Percentiles rank a stretch among this genome's conserved stretches.
Evolutionary conservation across 2,888 invertebrate genomes (phyloP).

Genomic region (Ellobium chinense): DNA sequence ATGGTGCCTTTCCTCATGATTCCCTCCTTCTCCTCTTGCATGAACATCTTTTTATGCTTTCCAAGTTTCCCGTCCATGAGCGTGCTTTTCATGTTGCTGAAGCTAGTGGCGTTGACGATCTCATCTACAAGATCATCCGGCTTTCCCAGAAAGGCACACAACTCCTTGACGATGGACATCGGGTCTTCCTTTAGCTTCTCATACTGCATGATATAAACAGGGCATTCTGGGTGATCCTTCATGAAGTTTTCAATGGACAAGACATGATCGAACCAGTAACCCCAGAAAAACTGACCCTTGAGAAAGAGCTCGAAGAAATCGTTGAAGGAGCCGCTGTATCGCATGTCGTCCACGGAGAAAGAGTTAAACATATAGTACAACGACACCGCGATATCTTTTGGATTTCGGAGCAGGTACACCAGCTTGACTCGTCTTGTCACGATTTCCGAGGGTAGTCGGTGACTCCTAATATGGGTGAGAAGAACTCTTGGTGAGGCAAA

Average conservation of each 20-base stretch:
- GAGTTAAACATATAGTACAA: slow-evolving; percentile 1
- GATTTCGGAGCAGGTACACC: slow-evolving; percentile 19
- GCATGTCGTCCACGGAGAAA: neutral
- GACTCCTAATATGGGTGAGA: neutral
- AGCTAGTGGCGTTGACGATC: slow-evolving; percentile 3
- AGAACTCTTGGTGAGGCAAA: neutral
- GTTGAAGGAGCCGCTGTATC: slow-evolving; percentile 2
- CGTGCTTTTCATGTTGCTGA: neutral
- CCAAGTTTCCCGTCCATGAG: neutral
- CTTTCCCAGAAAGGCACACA: slow-evolving; percentile 12
- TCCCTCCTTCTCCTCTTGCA: neutral
- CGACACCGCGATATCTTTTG: neutral
- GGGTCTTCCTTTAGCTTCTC: slow-evolving; percentile 11
- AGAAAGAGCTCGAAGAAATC: slow-evolving; percentile 12
- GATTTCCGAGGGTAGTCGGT: neutral
- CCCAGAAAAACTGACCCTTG: slow-evolving; percentile 6
- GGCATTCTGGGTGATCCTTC: neutral
- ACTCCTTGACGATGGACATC: neutral
- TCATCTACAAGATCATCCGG: slow-evolving; percentile 18
- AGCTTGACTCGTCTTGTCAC: neutral
- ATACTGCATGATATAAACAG: neutral
- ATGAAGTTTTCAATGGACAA: neutral
- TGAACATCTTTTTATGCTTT: neutral
- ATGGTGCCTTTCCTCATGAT: slow-evolving; percentile 18
- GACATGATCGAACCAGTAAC: slow-evolving; percentile 23